A percentile compares a stretch with the other conserved stretches of the same genome.
These are phyloP conservation scores for Apamea epomidion DNA, from an alignment of 2,888 invertebrate species.

Conservation along the genomic window DNA sequence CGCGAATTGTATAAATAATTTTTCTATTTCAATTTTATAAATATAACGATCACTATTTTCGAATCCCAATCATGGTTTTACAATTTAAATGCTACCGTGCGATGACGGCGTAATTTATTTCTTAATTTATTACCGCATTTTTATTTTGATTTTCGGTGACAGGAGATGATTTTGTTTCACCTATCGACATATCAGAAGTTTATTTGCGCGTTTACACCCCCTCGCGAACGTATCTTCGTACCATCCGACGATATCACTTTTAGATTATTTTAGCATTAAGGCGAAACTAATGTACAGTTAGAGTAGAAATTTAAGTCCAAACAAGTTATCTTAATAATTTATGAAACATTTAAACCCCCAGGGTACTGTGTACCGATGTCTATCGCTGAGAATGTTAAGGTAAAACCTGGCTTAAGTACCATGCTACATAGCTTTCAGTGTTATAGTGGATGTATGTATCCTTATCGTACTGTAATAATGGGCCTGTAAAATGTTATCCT, in stretches of 20 bases:
- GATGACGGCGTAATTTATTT: slow-evolving; percentile 82
- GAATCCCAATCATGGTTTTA: slow-evolving; percentile 82
- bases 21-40: slow-evolving; percentile 79
- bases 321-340: slow-evolving; percentile 88
- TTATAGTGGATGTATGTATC: slow-evolving; percentile 85
- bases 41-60: slow-evolving; percentile 77
- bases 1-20: slow-evolving; percentile 80
- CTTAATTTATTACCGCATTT: slow-evolving; percentile 82
- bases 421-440: slow-evolving; percentile 86
- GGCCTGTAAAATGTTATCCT: slow-evolving; percentile 75
- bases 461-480: slow-evolving; percentile 78
- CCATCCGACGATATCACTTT: slow-evolving; percentile 88
- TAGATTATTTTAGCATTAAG: slow-evolving; percentile 91
- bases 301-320: slow-evolving; percentile 91
- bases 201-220: slow-evolving; percentile 83
- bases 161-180: slow-evolving; percentile 79
- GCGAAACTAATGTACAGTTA: slow-evolving; percentile 91
- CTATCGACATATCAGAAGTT: slow-evolving; percentile 86
- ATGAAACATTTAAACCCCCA: slow-evolving; percentile 85
- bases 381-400: slow-evolving; percentile 81
- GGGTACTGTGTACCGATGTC: slow-evolving; percentile 86
- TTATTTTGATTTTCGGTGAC: slow-evolving; percentile 82
- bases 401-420: slow-evolving; percentile 85
- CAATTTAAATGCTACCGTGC: slow-evolving; percentile 82
- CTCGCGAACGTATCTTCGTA: slow-evolving; percentile 80